Evolutionary conservation across 2,797 vertebrate genomes (phyloP).

Genomic region (Monodelphis domestica): DNA sequence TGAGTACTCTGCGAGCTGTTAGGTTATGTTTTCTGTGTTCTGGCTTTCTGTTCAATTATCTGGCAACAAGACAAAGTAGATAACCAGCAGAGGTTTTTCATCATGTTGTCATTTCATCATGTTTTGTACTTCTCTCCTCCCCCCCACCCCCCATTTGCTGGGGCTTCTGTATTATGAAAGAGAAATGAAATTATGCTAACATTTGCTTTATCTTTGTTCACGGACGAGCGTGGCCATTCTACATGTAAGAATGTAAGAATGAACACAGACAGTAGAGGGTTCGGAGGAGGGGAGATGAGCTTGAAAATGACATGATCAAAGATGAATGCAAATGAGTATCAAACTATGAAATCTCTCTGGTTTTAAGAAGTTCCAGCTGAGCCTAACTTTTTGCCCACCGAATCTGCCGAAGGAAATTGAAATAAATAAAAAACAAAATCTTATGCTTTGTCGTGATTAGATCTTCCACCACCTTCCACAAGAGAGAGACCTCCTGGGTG

Average conservation of each 20-base stretch:
- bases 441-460: conserved; percentile 83
- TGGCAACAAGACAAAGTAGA: conserved; percentile 82
- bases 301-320: not conserved
- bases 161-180: conserved; percentile 65
- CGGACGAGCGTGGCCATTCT: conserved; percentile 14
- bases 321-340: not conserved
- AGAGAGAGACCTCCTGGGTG: conserved; percentile 93
- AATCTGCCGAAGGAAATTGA: conserved; percentile 4
- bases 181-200: conserved; percentile 80
- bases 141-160: conserved; percentile 54
- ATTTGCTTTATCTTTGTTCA: conserved; percentile 58
- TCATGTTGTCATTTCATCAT: conserved; percentile 82
- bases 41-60: conserved; percentile 71
- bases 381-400: not conserved
- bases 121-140: conserved; percentile 71
- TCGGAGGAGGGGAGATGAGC: not conserved
- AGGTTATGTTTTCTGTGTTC: conserved; percentile 71
- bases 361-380: conserved; percentile 27
- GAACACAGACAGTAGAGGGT: conserved; percentile 19
- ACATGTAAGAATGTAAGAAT: conserved; percentile 51
- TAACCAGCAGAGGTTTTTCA: conserved; percentile 79
- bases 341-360: not conserved
- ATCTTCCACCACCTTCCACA: conserved; percentile 92
- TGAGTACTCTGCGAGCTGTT: conserved; percentile 59
- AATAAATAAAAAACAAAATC: conserved; percentile 71